Evolutionary conservation across 1,140 invertebrate genomes (phyloP), one percentile per base, ranked within the genome.

Genomic region (Pygmarrhopalites habei): DNA sequence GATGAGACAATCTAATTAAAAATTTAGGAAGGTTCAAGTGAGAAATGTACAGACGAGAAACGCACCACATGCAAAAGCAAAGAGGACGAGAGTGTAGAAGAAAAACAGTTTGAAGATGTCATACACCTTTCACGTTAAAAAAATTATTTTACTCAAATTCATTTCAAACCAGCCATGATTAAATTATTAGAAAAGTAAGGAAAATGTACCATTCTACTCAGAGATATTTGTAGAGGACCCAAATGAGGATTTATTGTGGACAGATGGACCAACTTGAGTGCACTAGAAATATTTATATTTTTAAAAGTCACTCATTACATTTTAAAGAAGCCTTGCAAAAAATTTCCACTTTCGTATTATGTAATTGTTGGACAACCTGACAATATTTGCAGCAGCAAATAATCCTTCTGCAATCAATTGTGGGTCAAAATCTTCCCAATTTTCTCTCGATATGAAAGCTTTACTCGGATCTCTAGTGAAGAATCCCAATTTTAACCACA

Each of bases 331-430:
- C n/a, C n/a, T n/a, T n/a, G n/a, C n/a, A n/a, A n/a, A n/a, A n/a
- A n/a, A n/a, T n/a, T n/a, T n/a, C n/a, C n/a, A n/a, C n/a, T n/a
- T n/a, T n/a, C n/a, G n/a, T n/a, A n/a, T n/a, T n/a, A n/a, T n/a
- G n/a, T n/a, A n/a, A n/a, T n/a, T n/a, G n/a, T n/a, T n/a, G n/a
- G n/a, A n/a, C n/a, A n/a, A 86, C 81, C 85, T 89, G 73, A 94
- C 95, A 75, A 98, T 86, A 78, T 96, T 97, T 39, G 93, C 92
- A 14, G 89, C 92, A 14, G 93, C 90, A 76, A 96, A 96, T 15
- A 97, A 77, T 21, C 92, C 92, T 73, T 97, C 93, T 2, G 91
- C 88, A 44, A 98, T 89, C 0, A 97, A 79, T 72, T 95, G 92
- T 0, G 91, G 90, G 77, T 96, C 92, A 74, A 90, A 97, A n/a